Evolutionary conservation across 2,797 vertebrate species (phyloP).

Genomic region (Pseudotriccus pelzelni): DNA sequence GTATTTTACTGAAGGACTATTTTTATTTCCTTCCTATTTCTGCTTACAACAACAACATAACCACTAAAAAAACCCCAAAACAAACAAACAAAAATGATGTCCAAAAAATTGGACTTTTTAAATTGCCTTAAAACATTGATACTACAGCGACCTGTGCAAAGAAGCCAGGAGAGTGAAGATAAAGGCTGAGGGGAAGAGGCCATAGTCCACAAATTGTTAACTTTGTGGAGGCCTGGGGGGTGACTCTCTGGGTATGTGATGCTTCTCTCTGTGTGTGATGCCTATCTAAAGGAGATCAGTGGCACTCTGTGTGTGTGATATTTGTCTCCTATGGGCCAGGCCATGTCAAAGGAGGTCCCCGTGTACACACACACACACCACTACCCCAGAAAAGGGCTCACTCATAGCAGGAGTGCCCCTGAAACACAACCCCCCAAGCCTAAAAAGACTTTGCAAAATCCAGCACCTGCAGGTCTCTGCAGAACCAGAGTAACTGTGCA

Average conservation of each 20-base stretch:
- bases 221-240: too few species aligned
- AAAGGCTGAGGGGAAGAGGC: background rate
- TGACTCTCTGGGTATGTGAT: background rate
- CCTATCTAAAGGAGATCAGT: background rate
- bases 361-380: background rate
- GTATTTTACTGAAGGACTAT: background rate
- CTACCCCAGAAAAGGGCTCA: background rate
- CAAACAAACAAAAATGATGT: background rate
- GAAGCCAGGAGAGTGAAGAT: background rate
- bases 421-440: background rate
- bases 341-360: background rate
- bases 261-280: background rate
- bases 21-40: background rate
- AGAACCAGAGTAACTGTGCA: background rate
- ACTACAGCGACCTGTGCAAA: background rate
- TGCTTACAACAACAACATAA: background rate
- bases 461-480: too few species aligned
- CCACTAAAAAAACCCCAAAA: accelerated
- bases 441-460: background rate
- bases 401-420: background rate
- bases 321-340: background rate
- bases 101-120: background rate
- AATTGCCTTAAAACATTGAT: background rate
- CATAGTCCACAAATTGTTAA: background rate
- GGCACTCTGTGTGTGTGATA: background rate